These are phyloP conservation scores for Pinctada fucata DNA, from an alignment of 2,888 invertebrate species.

Conservation along the genomic window DNA sequence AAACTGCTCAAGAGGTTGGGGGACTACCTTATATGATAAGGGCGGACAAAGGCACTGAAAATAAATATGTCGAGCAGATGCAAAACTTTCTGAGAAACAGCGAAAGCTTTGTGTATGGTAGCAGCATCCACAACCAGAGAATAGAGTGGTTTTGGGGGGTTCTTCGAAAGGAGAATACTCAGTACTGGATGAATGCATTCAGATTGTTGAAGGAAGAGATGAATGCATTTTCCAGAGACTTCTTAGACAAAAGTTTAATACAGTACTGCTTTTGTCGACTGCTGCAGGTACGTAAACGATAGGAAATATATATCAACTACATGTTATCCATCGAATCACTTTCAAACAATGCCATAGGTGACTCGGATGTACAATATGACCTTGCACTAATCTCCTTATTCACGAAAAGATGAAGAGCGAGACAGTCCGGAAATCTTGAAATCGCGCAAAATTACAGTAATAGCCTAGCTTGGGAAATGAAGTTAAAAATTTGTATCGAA, in stretches of 20 bases:
- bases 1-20: conserved; percentile 18
- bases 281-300: conserved; percentile 1
- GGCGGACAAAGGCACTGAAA: conserved; percentile 42
- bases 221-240: no score
- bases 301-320: no score
- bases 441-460: no score
- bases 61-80: conserved; percentile 11
- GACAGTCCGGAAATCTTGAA: no score
- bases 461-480: no score
- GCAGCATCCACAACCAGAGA: conserved; percentile 10
- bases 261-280: conserved; percentile 4
- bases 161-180: no score
- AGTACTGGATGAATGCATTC: no score
- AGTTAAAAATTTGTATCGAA: no score
- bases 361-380: no score
- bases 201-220: conserved; percentile 4
- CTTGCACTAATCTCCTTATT: not conserved
- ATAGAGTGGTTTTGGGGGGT: no score
- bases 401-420: not conserved
- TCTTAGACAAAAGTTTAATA: not conserved
- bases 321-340: no score
- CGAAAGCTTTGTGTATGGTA: conserved; percentile 19
- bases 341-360: no score
- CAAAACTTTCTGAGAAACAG: conserved; percentile 15
- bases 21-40: conserved; percentile 33